phyloP scores from a whole-genome alignment of 1,140 invertebrate species.

The Parasteatoda tepidariorum region DNA sequence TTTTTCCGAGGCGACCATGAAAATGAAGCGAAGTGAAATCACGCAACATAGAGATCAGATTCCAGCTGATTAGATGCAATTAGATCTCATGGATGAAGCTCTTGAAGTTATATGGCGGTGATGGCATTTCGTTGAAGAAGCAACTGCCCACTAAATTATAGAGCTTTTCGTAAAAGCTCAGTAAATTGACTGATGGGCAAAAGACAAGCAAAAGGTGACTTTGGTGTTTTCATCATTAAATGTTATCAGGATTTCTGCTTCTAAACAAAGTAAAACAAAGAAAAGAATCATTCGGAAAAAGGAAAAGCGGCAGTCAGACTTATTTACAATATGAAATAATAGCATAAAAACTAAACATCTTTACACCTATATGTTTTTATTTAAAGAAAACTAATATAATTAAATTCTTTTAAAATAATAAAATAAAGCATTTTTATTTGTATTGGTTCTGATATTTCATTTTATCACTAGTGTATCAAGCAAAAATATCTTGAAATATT shows the following conservation, averaged over 20 bases:
- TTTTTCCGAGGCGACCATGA: constrained; percentile 18
- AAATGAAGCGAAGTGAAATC: constrained; percentile 12
- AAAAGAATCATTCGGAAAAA: no score
- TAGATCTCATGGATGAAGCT: constrained; percentile 27
- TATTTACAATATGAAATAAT: no score
- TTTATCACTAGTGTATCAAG: no score
- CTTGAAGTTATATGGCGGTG: neutral
- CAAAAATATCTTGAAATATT: no score
- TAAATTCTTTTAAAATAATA: no score
- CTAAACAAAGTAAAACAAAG: no score
- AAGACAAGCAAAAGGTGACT: constrained; percentile 21
- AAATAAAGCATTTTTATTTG: no score
- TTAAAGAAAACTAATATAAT: no score
- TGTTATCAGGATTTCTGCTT: neutral
- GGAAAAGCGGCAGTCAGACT: no score
- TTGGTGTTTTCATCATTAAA: constrained; percentile 5
- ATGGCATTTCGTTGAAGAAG: neutral
- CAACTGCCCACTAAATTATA: constrained; percentile 53
- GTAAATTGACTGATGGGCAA: constrained; percentile 32
- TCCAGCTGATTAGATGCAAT: constrained; percentile 58
- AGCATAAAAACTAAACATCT: no score
- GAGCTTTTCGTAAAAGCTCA: neutral
- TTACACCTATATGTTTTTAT: no score
- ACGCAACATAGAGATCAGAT: constrained; percentile 58
- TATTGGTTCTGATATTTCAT: no score